These are phyloP conservation scores for Pheosia tremula DNA, from an alignment of 2,888 invertebrate genomes.

Conservation along the genomic window DNA sequence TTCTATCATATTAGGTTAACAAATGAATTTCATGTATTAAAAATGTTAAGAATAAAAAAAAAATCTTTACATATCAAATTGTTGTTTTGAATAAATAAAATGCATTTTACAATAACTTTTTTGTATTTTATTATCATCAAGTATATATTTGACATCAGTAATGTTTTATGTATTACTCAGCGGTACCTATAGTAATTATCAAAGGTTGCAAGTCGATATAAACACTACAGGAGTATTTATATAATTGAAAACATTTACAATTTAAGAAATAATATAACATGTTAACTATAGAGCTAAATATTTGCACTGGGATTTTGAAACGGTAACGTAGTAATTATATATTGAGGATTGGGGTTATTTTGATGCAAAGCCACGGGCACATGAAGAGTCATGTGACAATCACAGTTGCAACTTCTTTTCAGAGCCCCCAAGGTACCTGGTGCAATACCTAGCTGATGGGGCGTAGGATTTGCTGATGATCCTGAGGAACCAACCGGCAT, in stretches of 20 bases:
- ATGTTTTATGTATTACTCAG: too few relatives aligned
- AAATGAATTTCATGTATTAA: neutral
- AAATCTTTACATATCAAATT: too few relatives aligned
- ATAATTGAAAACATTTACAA: too few relatives aligned
- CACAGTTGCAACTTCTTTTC: conserved; percentile 51
- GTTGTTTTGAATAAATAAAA: neutral
- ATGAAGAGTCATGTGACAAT: conserved; percentile 49
- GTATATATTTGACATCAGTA: neutral
- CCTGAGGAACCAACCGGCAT: conserved; percentile 44
- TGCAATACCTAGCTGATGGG: conserved; percentile 22
- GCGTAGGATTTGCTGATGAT: conserved; percentile 24
- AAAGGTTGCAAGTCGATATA: too few relatives aligned
- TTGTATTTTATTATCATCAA: neutral
- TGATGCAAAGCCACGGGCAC: conserved; percentile 31
- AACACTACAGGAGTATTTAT: too few relatives aligned
- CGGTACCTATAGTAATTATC: too few relatives aligned
- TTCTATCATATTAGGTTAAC: neutral
- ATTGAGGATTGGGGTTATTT: conserved; percentile 45
- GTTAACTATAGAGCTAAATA: conserved; percentile 8
- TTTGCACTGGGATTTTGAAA: conserved; percentile 40
- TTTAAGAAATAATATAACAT: too few relatives aligned
- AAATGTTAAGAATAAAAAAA: neutral
- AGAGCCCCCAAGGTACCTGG: conserved; percentile 22
- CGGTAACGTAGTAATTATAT: conserved; percentile 54
- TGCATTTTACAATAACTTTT: neutral